Evolutionary conservation across 2,888 invertebrate genomes (phyloP), one percentile per base, ranked within the genome.

Genomic region (Caenorhabditis doughertyi): DNA sequence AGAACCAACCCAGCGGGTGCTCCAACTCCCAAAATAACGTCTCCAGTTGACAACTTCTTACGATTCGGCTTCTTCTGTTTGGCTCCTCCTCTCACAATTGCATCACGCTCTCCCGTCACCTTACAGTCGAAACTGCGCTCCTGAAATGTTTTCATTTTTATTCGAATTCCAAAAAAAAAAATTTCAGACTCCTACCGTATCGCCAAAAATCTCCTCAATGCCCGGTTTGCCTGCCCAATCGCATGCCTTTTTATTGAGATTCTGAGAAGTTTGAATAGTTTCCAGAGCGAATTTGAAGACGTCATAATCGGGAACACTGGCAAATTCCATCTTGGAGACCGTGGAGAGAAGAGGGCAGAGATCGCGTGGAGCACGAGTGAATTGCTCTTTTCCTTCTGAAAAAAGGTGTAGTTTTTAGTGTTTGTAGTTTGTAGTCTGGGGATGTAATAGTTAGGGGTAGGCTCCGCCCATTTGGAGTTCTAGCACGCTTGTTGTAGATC

Each of bases 81-180:
- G 5, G n/a, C 32, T 7, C 53, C 65, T 0, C 3, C 47, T 44
- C 47, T 56, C 18, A 65, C 47, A 1, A 44, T n/a, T 0, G 49
- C 60, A 25, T 77, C 77, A 2, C 77, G 32, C 7, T 77, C 77
- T 13, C 77, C 77, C 9, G 77, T 77, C 44, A 77, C 62, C 11
- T 18, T 39, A 9, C 68, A 68, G 23, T 77, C 77, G 9, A 44
- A 27, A 35, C 60, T 68, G 3, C 68, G 56, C 7, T 68, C 55
- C 74, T 76, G 58, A 27, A 76, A 32, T 3, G 8, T 29, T 35
- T 49, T n/a, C n/a, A n/a, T n/a, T n/a, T n/a, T n/a, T n/a, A n/a
- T n/a, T n/a, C n/a, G n/a, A n/a, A n/a, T n/a, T n/a, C n/a, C n/a
- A n/a, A n/a, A n/a, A n/a, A n/a, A n/a, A n/a, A n/a, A n/a, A n/a